Conservation (phyloP, 92 coral and sea anemone genomes). For the Phymanthus crucifer region DNA sequence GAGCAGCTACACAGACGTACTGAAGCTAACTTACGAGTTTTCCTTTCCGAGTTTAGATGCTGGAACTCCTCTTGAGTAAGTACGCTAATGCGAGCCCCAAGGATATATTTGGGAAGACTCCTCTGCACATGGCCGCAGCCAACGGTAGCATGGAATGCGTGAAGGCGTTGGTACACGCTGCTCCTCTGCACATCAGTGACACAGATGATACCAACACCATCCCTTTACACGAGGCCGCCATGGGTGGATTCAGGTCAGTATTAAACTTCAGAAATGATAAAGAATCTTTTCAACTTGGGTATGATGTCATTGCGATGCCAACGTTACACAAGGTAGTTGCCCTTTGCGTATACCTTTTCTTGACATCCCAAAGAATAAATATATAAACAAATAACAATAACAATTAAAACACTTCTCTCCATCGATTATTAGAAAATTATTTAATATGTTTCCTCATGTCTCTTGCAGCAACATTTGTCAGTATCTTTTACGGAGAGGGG, state of each 20-base stretch:
- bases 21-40: too few relatives aligned
- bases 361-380: too few relatives aligned
- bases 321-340: too few relatives aligned
- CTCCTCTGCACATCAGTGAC: slow-evolving; percentile 60
- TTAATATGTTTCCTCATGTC: too few relatives aligned
- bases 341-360: too few relatives aligned
- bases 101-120: slow-evolving; percentile 61
- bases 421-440: too few relatives aligned
- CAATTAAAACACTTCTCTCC: too few relatives aligned
- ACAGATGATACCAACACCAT: slow-evolving; percentile 69
- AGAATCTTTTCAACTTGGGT: too few relatives aligned
- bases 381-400: too few relatives aligned
- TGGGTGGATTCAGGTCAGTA: slow-evolving; percentile 49
- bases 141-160: slow-evolving; percentile 63
- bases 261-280: not conserved
- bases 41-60: slow-evolving; percentile 30
- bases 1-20: too few relatives aligned
- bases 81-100: slow-evolving; percentile 33
- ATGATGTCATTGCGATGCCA: too few relatives aligned
- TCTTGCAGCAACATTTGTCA: slow-evolving; percentile 54
- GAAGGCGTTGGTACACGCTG: slow-evolving; percentile 42
- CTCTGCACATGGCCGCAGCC: slow-evolving; percentile 73
- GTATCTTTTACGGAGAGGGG: slow-evolving; percentile 55
- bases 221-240: slow-evolving; percentile 70
- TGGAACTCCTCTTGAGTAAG: slow-evolving; percentile 36